Evolutionary conservation across 2,888 invertebrate genomes (phyloP), one percentile per base, ranked within the genome.

Genomic region (Galeopsomyia nigrocyanea): DNA sequence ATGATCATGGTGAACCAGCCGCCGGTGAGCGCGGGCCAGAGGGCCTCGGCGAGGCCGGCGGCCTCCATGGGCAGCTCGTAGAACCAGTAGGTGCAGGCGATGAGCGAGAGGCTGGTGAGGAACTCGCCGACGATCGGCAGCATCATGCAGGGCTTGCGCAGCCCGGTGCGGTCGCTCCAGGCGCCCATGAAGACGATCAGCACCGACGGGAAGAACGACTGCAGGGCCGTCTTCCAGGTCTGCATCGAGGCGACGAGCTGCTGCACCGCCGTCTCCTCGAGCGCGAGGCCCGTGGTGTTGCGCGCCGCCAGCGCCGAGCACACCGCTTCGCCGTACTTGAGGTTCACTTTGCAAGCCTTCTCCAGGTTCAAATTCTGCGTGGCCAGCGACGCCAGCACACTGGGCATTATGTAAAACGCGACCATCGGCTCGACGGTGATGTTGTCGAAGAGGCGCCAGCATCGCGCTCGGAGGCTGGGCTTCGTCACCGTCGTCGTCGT

Each of bases 1-100:
- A 95, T 95, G 80, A 95, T 92, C 94, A 95, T 94, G 46, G 94
- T 94, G 83, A 94, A 94, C 95, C 95, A 95, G 10, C 95, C 95
- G 13, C 95, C 93, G 0, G 94, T 94, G 9, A 95, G 82, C 0
- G 94, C 94, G 2, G 95, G 95, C 85, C 94, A 94, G 76, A 95
- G 89, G 0, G 94, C 93, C 85, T 95, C 95, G 0, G 93, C 92
- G 6, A 94, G 89, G 0, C 93, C 95, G 17, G 93, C 92, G 2
- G 90, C 92, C 87, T 95, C 95, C 89, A 95, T 93, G 0, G 94
- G 94, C 51, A 94, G 87, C 81, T 93, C 90, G 82, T 94, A 90
- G 84, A 94, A 94, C 86, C 90, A 93, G 82, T 92, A 95, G 19
- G 94, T 94, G 84, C 94, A 94, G 3, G 93, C 83, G 79, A 95